Evolutionary conservation across 2,113 vertebrate genomes (phyloP), one percentile per base, ranked within the genome.

Genomic region (Festucalex cinctus): DNA sequence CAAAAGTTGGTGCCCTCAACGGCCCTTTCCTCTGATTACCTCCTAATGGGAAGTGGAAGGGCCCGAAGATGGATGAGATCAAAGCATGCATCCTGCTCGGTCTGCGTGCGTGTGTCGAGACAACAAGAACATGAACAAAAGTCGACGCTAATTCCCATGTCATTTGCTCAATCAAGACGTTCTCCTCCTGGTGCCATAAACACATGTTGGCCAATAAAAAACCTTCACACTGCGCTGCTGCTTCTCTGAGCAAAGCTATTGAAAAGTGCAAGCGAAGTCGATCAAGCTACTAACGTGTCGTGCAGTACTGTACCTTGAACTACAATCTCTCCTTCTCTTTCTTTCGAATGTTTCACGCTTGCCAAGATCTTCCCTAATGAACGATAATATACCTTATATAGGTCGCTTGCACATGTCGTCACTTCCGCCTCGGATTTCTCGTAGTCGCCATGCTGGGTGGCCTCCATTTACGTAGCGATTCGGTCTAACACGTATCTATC

Each of bases 41-140:
- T 46, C n/a, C 56, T 83, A 89, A 89, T 84, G 53, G 83, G 68
- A 83, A 84, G 78, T 88, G 77, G 79, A 90, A 89, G 76, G 60
- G 80, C 77, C 76, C 62, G 70, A 69, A 90, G 85, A 88, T 84
- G 75, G 76, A 89, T 71, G 80, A 91, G 88, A 89, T 91, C 86
- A 90, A 90, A 88, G 75, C 46, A 14, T 41, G 20, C 54, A 57
- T 57, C 12, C 26, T 32, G 28, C 28, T 57, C 75, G 61, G 57
- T 66, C 57, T 66, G 28, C 24, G 32, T 66, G 65, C 46, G 20
- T 57, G n/a, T 66, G 24, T 28, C 26, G 44, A 73, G 68, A 64
- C 84, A 74, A 43, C 62, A 66, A 79, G 77, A 69, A 71, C 64
- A n/a, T 64, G 57, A 71, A 67, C 51, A 68, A 73, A 65, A 63